A percentile compares a stretch with the other conserved stretches of the same genome.
Conservation (phyloP, 2,113 vertebrate genomes). For the Colistium nudipinnis region DNA sequence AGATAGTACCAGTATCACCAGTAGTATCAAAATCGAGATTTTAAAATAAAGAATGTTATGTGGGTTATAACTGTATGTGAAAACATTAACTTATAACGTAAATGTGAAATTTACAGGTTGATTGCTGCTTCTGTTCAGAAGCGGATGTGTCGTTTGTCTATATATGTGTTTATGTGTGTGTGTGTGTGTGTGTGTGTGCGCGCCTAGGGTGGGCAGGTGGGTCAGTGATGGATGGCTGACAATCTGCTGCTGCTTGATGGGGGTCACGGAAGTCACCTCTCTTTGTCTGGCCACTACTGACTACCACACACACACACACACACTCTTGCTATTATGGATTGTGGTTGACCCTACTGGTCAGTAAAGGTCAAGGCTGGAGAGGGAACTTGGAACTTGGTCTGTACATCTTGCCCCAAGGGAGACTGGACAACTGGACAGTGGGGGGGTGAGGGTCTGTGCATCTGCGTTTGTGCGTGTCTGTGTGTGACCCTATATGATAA, state of each 20-base stretch:
- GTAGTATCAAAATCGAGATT: too few relatives aligned
- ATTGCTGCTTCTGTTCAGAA: neutral
- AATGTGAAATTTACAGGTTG: neutral
- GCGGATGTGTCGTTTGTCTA: neutral
- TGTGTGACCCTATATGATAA: neutral
- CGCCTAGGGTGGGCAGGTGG: slow-evolving; percentile 17
- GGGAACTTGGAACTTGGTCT: slow-evolving; percentile 66
- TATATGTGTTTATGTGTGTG: neutral
- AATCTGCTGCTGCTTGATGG: slow-evolving; percentile 67
- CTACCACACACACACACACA: neutral
- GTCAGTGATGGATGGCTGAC: slow-evolving; percentile 70
- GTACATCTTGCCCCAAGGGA: slow-evolving; percentile 55
- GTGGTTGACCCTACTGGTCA: slow-evolving; percentile 64
- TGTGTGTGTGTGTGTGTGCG: slow-evolving; percentile 29
- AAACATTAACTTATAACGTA: neutral
- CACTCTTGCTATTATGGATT: slow-evolving; percentile 60
- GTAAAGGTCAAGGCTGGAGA: slow-evolving; percentile 70
- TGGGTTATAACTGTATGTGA: neutral
- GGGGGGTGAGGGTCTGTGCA: neutral
- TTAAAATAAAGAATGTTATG: too few relatives aligned
- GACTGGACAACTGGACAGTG: slow-evolving; percentile 50
- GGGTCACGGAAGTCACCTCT: slow-evolving; percentile 67
- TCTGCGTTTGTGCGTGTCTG: neutral
- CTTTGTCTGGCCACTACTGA: slow-evolving; percentile 38
- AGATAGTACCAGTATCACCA: too few relatives aligned